Evolutionary conservation across 2,888 invertebrate genomes (phyloP).

Genomic region (Caenorhabditis imperialis): DNA sequence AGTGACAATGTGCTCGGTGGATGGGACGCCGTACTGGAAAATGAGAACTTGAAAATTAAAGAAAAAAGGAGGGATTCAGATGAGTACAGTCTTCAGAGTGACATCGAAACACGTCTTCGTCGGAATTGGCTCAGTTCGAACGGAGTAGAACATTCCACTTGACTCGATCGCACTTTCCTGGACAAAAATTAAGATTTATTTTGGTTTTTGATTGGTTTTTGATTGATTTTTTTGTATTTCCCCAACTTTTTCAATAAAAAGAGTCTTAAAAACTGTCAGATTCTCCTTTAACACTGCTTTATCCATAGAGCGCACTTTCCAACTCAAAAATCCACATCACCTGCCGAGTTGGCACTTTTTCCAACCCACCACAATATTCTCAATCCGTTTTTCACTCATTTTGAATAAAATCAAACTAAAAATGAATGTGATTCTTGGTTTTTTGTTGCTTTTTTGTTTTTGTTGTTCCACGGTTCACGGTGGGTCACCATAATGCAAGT

Average conservation of each 20-base stretch:
- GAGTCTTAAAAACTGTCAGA: too few species aligned
- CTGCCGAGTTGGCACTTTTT: too few species aligned
- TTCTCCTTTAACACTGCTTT: too few species aligned
- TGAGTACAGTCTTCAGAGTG: constrained; percentile 33
- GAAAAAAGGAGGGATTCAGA: background rate
- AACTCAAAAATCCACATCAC: constrained; percentile 6
- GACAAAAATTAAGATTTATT: background rate
- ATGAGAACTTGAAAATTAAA: background rate
- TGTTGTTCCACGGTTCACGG: background rate
- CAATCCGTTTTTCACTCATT: constrained; percentile 12
- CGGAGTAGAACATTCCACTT: constrained; percentile 33
- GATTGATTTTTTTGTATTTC: background rate
- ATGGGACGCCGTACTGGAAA: constrained; percentile 32
- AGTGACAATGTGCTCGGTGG: constrained; percentile 28
- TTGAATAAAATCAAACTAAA: background rate
- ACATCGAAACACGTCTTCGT: constrained; percentile 55
- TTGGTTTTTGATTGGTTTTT: background rate
- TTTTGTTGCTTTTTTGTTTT: background rate
- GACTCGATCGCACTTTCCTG: constrained; percentile 30
- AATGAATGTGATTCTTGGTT: constrained; percentile 29
- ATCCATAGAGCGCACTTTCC: too few species aligned
- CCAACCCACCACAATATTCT: constrained; percentile 36
- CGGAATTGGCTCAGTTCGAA: constrained; percentile 40
- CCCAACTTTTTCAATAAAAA: too few species aligned
- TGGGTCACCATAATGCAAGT: background rate